Percentiles rank a stretch among this genome's conserved stretches.
phyloP scores from a whole-genome alignment of 2,113 vertebrate genomes.

The Oncorhynchus kisutch region DNA sequence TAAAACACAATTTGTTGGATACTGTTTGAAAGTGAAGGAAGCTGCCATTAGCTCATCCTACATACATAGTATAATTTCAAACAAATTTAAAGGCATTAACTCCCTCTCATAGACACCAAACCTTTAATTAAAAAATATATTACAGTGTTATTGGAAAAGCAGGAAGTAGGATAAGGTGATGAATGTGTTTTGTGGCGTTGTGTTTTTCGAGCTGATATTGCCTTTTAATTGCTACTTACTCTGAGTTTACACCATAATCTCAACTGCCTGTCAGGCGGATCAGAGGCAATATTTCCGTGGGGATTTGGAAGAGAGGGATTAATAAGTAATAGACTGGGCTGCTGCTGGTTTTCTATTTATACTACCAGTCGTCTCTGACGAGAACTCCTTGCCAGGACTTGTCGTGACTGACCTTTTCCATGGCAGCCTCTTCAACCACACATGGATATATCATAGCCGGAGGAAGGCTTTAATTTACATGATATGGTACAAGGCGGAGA shows the following conservation, averaged over 20 bases:
- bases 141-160: background rate
- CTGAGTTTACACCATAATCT: conserved; percentile 17
- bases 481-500: conserved; percentile 33
- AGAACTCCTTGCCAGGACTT: conserved; percentile 29
- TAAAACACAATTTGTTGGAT: too few relatives aligned
- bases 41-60: too few relatives aligned
- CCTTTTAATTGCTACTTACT: conserved; percentile 26
- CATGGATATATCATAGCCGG: conserved; percentile 28
- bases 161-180: conserved; percentile 3
- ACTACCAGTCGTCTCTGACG: conserved; percentile 14
- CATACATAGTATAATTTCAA: background rate
- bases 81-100: background rate
- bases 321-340: conserved; percentile 27
- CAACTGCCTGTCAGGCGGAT: conserved; percentile 9
- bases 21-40: too few relatives aligned
- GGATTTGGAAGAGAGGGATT: conserved; percentile 18
- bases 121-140: conserved; percentile 22
- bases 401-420: conserved; percentile 63
- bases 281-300: background rate
- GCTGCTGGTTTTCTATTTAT: conserved; percentile 32
- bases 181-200: background rate
- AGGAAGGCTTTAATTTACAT: conserved; percentile 64
- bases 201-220: background rate
- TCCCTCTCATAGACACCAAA: background rate
- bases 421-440: conserved; percentile 48